Evolutionary conservation across 2,113 vertebrate genomes (phyloP).

Genomic region (Chamaea fasciata): DNA sequence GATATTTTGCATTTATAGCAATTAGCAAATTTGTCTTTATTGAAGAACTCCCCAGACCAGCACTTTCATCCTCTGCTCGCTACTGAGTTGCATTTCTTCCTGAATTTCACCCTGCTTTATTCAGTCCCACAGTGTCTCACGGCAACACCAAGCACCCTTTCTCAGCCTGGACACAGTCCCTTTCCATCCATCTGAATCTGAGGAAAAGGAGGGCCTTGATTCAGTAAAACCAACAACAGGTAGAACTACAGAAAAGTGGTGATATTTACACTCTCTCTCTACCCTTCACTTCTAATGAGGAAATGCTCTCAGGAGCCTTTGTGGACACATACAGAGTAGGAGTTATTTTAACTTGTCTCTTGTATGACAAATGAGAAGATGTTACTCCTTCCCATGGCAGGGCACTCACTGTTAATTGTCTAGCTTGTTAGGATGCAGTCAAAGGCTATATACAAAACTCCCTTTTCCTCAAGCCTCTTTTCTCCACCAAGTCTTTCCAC

Average conservation of each 20-base stretch:
- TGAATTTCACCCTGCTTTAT: neutral
- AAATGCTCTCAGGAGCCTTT: slow-evolving; percentile 41
- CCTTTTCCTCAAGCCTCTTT: neutral
- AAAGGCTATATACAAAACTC: neutral
- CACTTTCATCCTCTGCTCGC: neutral
- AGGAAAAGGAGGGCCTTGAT: neutral
- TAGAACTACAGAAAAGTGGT: neutral
- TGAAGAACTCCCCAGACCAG: neutral
- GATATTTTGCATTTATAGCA: neutral
- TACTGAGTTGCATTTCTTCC: neutral
- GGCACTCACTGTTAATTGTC: neutral
- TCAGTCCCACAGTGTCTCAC: neutral
- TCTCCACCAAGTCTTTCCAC: neutral
- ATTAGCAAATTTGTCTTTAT: neutral
- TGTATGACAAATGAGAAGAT: neutral
- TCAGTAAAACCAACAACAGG: neutral
- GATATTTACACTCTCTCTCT: slow-evolving; percentile 48
- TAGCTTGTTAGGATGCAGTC: neutral
- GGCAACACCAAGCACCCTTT: neutral
- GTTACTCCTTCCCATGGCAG: neutral
- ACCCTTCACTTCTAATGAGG: slow-evolving; percentile 68
- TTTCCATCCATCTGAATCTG: neutral
- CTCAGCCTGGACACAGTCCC: neutral
- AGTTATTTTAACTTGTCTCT: slow-evolving; percentile 22
- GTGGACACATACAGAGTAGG: neutral